Conservation (phyloP, 2,888 invertebrate genomes). For the Caenorhabditis drosophilae region DNA sequence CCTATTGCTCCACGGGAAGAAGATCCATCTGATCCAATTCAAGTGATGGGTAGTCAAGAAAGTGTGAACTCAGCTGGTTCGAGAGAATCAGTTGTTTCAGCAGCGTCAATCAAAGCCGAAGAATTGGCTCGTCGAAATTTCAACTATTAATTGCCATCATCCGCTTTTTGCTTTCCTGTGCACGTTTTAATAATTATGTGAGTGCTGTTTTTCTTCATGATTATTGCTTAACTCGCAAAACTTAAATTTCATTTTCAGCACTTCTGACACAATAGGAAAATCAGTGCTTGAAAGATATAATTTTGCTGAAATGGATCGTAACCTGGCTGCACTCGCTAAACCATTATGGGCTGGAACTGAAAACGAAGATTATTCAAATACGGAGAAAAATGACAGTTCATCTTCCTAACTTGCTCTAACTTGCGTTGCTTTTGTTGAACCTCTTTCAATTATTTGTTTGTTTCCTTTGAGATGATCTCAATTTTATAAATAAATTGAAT, state of each 20-base stretch:
- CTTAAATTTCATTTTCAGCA: slow-evolving; percentile 31
- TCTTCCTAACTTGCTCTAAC: slow-evolving; percentile 19
- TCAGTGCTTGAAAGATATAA: slow-evolving; percentile 46
- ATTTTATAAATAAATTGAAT: too few relatives aligned
- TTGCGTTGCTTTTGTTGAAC: not conserved
- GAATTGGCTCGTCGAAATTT: slow-evolving; percentile 57
- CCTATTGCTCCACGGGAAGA: slow-evolving; percentile 49
- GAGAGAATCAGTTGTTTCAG: slow-evolving; percentile 59
- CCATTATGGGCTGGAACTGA: slow-evolving; percentile 53
- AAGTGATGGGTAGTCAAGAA: slow-evolving; percentile 41
- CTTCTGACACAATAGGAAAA: slow-evolving; percentile 45
- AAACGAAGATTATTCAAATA: slow-evolving; percentile 31
- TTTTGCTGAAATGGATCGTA: slow-evolving; percentile 48
- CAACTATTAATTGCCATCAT: slow-evolving; percentile 52
- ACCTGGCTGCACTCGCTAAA: slow-evolving; percentile 45
- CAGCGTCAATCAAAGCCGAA: slow-evolving; percentile 59
- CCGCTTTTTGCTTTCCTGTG: slow-evolving; percentile 20
- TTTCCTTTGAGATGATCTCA: slow-evolving; percentile 1
- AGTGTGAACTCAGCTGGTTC: slow-evolving; percentile 51
- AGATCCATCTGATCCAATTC: slow-evolving; percentile 51
- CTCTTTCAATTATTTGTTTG: not conserved
- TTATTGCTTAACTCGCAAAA: slow-evolving; percentile 4
- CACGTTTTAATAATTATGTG: too few relatives aligned
- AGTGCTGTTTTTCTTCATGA: too few relatives aligned
- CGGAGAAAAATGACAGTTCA: slow-evolving; percentile 35